Evolutionary conservation across 2,113 vertebrate genomes (phyloP).

Genomic region (Garra rufa): DNA sequence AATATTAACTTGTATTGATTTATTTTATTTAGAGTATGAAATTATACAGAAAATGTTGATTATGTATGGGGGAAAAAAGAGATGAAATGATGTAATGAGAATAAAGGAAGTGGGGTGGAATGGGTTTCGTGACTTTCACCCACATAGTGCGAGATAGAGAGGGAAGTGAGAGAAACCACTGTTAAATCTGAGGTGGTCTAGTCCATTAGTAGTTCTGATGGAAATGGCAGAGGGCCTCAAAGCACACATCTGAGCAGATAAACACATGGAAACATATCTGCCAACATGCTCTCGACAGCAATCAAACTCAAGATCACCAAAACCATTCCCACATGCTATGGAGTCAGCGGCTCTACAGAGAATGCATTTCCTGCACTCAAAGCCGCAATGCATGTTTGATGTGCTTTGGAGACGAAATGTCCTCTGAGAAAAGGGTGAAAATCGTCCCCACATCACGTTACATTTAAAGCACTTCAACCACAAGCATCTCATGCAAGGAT

Average conservation of each 20-base stretch:
- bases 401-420: constrained; percentile 8
- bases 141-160: not conserved
- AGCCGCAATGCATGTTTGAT: constrained; percentile 1
- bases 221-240: not conserved
- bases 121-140: not conserved
- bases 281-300: constrained; percentile 1
- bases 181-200: not conserved
- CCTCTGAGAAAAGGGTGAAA: not conserved
- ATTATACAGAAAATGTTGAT: too few relatives aligned
- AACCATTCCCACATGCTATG: constrained; percentile 1
- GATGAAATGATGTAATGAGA: not conserved
- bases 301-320: not conserved
- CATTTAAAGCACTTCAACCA: not conserved
- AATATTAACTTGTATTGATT: too few relatives aligned
- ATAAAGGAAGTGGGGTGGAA: not conserved
- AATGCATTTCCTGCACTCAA: constrained; percentile 18
- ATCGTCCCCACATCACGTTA: not conserved
- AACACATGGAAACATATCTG: constrained; percentile 7
- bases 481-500: not conserved
- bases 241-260: constrained; percentile 15
- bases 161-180: not conserved
- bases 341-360: constrained; percentile 4
- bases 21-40: too few relatives aligned
- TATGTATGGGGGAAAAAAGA: too few relatives aligned
- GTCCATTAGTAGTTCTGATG: not conserved